These are phyloP conservation scores for Stictocephala bisonia DNA, from an alignment of 2,888 invertebrate genomes.

Conservation along the genomic window DNA sequence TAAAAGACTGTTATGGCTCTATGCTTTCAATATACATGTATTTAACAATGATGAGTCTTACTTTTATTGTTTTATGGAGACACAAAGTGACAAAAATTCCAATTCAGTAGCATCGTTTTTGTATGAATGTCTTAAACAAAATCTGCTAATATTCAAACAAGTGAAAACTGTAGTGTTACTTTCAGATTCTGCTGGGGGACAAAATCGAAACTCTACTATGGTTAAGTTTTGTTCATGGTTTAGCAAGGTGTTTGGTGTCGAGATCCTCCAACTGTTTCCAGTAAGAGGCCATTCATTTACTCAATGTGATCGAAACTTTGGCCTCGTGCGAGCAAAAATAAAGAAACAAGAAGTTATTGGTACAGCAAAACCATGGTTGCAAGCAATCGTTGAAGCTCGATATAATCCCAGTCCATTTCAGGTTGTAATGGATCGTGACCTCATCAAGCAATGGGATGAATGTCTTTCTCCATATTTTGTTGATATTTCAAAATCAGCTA, in stretches of 20 bases:
- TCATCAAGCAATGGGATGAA: constrained; percentile 40
- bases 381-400: constrained; percentile 32
- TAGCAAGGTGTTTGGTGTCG: constrained; percentile 1
- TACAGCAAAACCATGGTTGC: constrained; percentile 38
- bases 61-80: constrained; percentile 14
- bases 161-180: constrained; percentile 10
- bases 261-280: constrained; percentile 33
- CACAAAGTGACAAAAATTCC: constrained; percentile 13
- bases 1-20: constrained; percentile 29
- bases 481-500: constrained; percentile 5
- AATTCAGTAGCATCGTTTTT: not conserved
- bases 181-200: constrained; percentile 35
- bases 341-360: constrained; percentile 40
- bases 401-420: constrained; percentile 17
- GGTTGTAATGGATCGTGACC: constrained; percentile 20
- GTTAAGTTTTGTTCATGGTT: constrained; percentile 35
- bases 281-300: constrained; percentile 31
- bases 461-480: constrained; percentile 2
- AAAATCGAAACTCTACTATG: constrained; percentile 34
- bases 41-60: constrained; percentile 19
- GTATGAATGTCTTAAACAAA: constrained; percentile 17
- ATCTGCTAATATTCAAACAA: too few species aligned
- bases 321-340: constrained; percentile 26
- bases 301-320: constrained; percentile 42
- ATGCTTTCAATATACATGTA: constrained; percentile 37